phyloP scores from a whole-genome alignment of 2,888 invertebrate genomes.

The Stenotaenia linearis region DNA sequence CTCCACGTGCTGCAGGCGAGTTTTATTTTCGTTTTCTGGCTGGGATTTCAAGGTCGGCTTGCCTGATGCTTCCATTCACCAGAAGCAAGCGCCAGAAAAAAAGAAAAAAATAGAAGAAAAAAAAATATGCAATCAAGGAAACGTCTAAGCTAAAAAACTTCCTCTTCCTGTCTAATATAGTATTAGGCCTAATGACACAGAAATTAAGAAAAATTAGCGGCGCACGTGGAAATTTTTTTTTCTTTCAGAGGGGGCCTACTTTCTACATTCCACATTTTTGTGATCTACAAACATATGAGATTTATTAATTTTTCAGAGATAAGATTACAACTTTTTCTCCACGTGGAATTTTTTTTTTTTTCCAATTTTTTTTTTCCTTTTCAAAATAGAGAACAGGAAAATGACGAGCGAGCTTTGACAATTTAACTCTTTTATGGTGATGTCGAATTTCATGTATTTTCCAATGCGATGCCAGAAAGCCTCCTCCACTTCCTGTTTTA shows the following conservation, averaged over 20 bases:
- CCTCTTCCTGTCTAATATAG: background rate
- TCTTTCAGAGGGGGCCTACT: background rate
- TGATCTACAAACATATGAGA: background rate
- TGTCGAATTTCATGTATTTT: background rate
- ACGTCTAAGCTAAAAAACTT: slow-evolving; percentile 3
- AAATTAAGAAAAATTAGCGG: background rate
- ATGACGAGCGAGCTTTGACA: background rate
- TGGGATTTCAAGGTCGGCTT: background rate
- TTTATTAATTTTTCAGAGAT: background rate
- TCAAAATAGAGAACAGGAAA: background rate
- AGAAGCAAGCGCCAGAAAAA: background rate
- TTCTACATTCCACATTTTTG: background rate
- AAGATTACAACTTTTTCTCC: background rate
- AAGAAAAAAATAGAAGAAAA: background rate
- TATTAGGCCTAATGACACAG: background rate
- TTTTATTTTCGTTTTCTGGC: slow-evolving; percentile 13
- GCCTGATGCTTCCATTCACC: slow-evolving; percentile 6
- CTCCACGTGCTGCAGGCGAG: background rate
- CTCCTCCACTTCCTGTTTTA: background rate
- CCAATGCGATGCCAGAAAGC: background rate
- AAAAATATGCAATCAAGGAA: background rate
- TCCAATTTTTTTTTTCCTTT: background rate
- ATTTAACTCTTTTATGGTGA: background rate
- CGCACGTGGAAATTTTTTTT: background rate
- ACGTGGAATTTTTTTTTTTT: slow-evolving; percentile 6